Conservation (phyloP, 92 coral and sea anemone species). For the Paramuricea clavata region DNA sequence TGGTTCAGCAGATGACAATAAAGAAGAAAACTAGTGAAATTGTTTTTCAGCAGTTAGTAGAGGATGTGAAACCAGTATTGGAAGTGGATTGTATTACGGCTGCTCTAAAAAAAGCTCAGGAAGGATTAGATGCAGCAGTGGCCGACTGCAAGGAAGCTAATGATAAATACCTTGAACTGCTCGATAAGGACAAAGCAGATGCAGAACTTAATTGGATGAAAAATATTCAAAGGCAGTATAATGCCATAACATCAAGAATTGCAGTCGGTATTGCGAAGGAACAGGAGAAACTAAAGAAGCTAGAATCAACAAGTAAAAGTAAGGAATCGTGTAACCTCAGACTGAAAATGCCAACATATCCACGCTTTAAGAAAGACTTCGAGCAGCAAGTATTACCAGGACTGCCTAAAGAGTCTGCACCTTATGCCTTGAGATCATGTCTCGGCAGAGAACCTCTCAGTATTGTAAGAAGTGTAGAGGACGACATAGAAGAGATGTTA, state of each 20-base stretch:
- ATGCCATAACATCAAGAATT: constrained; percentile 23
- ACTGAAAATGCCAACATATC: constrained; percentile 66
- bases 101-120: constrained; percentile 28
- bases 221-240: constrained; percentile 57
- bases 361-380: constrained; percentile 66
- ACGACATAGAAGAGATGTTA: constrained; percentile 58
- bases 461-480: constrained; percentile 45
- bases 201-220: constrained; percentile 63
- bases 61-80: not conserved
- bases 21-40: not conserved
- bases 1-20: not conserved
- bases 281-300: not conserved
- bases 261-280: constrained; percentile 6
- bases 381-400: constrained; percentile 53
- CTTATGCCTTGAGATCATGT: constrained; percentile 62
- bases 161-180: constrained; percentile 29
- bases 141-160: constrained; percentile 60
- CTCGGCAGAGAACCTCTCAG: constrained; percentile 51
- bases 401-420: constrained; percentile 31
- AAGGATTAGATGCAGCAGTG: constrained; percentile 54
- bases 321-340: constrained; percentile 25
- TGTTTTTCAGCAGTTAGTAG: not conserved
- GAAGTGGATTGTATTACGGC: not conserved
- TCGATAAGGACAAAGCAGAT: constrained; percentile 38
- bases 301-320: not conserved